Conservation (phyloP, 2,797 vertebrate species). For the Diceros bicornis region DNA sequence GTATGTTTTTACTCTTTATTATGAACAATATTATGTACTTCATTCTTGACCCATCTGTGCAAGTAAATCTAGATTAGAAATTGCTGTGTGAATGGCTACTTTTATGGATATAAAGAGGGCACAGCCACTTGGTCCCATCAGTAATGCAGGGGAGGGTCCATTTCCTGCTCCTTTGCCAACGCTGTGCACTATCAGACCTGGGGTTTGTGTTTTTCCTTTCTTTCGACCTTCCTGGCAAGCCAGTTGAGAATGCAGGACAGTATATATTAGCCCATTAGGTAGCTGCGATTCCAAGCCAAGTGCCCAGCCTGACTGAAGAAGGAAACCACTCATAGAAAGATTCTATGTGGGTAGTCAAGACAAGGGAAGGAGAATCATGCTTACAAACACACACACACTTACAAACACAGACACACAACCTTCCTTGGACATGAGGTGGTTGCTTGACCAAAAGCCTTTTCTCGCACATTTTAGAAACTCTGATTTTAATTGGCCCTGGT, state of each 20-base stretch:
- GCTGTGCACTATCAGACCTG: neutral
- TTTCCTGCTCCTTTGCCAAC: neutral
- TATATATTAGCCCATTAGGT: neutral
- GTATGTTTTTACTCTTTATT: neutral
- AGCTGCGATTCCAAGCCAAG: neutral
- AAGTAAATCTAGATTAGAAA: neutral
- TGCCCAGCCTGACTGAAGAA: neutral
- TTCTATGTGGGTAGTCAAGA: neutral
- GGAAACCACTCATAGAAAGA: neutral
- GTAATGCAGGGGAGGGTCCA: too few relatives aligned
- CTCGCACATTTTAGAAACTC: neutral
- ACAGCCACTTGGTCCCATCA: neutral
- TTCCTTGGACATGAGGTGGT: neutral
- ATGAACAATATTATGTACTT: neutral
- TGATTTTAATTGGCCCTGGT: constrained; percentile 7
- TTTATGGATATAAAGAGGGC: neutral
- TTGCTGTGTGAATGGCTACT: rapidly evolving
- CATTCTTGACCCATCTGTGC: neutral
- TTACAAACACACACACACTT: neutral
- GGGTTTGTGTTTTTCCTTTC: neutral
- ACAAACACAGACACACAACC: neutral
- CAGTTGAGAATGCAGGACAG: neutral
- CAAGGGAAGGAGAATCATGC: neutral
- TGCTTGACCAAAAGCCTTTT: neutral
- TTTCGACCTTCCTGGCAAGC: neutral